A percentile compares a stretch with the other conserved stretches of the same genome.
Conservation (phyloP, 2,113 vertebrate genomes). For the Poeciliopsis turrubarensis region DNA sequence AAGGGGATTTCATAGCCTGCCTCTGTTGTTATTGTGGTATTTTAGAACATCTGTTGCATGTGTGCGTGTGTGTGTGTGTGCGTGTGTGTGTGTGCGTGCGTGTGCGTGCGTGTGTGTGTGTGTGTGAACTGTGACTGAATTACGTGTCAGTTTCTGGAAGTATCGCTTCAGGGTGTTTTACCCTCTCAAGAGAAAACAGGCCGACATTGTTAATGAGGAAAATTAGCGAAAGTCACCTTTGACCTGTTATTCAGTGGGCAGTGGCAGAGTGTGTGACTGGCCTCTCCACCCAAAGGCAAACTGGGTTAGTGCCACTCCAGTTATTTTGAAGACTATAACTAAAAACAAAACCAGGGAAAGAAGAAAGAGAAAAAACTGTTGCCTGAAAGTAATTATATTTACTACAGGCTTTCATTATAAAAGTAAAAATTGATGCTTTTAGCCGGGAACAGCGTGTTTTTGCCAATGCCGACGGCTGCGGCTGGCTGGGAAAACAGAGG, state of each 20-base stretch:
- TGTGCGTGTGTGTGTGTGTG: conserved; percentile 47
- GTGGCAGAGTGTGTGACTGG: conserved; percentile 19
- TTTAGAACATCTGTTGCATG: conserved; percentile 74
- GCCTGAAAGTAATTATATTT: conserved; percentile 8
- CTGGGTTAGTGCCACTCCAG: conserved; percentile 5
- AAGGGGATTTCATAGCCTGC: conserved; percentile 65
- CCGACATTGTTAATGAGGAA: conserved; percentile 37
- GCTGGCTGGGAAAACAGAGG: background rate
- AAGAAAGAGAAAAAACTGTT: background rate
- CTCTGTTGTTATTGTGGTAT: conserved; percentile 72
- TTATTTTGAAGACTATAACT: conserved; percentile 14
- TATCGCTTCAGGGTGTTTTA: conserved; percentile 52
- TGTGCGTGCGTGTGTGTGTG: conserved; percentile 45
- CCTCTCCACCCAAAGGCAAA: conserved; percentile 3
- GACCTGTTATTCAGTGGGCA: conserved; percentile 30
- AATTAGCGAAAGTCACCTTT: conserved; percentile 47
- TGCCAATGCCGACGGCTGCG: background rate
- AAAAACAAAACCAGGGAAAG: conserved; percentile 1
- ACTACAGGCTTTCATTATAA: background rate
- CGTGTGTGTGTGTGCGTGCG: conserved; percentile 47
- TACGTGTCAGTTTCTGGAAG: conserved; percentile 47
- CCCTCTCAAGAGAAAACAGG: conserved; percentile 40
- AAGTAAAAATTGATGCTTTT: background rate
- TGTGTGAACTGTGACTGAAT: conserved; percentile 40
- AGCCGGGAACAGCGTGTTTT: background rate